Conservation (phyloP, 2,888 invertebrate species). For the Philereme transversata region DNA sequence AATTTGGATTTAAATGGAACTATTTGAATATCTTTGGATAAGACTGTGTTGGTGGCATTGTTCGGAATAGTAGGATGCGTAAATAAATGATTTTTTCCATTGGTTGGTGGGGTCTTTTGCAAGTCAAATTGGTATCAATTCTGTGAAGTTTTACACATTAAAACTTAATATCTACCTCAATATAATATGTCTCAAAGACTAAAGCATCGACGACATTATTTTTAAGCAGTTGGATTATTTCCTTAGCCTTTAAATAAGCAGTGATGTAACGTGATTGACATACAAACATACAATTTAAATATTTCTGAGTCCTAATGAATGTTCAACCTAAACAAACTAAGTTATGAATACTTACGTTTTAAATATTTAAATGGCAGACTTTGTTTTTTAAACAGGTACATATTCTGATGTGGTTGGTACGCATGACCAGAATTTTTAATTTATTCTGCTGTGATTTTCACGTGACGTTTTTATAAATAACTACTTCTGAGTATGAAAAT, state of each 20-base stretch:
- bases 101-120: no score
- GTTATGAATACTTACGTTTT: neutral
- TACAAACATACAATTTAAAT: conserved; percentile 23
- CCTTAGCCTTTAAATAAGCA: conserved; percentile 12
- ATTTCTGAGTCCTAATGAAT: neutral
- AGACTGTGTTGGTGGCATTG: conserved; percentile 27
- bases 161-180: no score
- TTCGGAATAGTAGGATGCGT: conserved; percentile 11
- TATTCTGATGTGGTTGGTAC: neutral
- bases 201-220: no score
- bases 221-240: no score
- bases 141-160: no score
- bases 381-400: neutral
- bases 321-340: neutral
- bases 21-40: conserved; percentile 14
- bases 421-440: neutral
- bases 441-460: neutral
- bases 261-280: conserved; percentile 27
- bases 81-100: neutral
- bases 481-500: no score
- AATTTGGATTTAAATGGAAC: conserved; percentile 23
- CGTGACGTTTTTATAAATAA: no score
- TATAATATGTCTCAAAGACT: no score
- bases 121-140: no score
- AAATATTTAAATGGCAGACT: neutral